Percentiles rank a stretch among this genome's conserved stretches.
Evolutionary conservation across 1,140 invertebrate genomes (phyloP).

Genomic region (Onthophagus taurus): DNA sequence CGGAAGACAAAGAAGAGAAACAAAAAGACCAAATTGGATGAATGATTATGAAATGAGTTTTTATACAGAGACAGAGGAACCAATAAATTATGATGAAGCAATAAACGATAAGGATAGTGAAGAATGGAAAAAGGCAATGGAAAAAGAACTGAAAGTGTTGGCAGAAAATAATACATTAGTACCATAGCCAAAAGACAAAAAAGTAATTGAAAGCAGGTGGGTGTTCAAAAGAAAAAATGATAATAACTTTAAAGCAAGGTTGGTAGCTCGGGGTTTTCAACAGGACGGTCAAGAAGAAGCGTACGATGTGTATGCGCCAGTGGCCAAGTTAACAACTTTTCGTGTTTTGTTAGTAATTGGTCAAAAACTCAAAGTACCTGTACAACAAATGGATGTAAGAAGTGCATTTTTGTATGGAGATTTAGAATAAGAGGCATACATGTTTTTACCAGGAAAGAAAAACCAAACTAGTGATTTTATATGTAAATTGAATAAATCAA

Average conservation of each 20-base stretch:
- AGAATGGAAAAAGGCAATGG: slow-evolving; percentile 13
- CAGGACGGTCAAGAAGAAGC: slow-evolving; percentile 7
- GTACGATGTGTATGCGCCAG: slow-evolving; percentile 20
- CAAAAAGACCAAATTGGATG: slow-evolving; percentile 10
- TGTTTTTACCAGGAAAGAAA: slow-evolving; percentile 31
- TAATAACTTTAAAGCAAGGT: slow-evolving; percentile 13
- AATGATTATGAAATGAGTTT: slow-evolving; percentile 11
- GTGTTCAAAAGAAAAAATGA: slow-evolving; percentile 21
- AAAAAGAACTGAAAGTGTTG: slow-evolving; percentile 12
- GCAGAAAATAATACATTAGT: slow-evolving; percentile 10
- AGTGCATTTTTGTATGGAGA: slow-evolving; percentile 38
- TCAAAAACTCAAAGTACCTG: slow-evolving; percentile 12
- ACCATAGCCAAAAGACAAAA: slow-evolving; percentile 5
- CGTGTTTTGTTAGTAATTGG: slow-evolving; percentile 16
- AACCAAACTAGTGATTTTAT: slow-evolving; percentile 9
- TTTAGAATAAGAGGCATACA: no score
- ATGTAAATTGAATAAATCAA: slow-evolving; percentile 9
- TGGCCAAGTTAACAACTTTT: slow-evolving; percentile 20
- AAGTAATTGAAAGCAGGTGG: slow-evolving; percentile 24
- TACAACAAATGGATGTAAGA: slow-evolving; percentile 36
- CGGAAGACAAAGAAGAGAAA: slow-evolving; percentile 3
- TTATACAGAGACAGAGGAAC: slow-evolving; percentile 4
- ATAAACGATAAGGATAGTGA: neutral
- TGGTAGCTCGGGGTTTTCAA: slow-evolving; percentile 14
- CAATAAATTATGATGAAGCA: slow-evolving; percentile 1